Conservation (phyloP, 2,797 vertebrate species). For the Poecilia picta region DNA sequence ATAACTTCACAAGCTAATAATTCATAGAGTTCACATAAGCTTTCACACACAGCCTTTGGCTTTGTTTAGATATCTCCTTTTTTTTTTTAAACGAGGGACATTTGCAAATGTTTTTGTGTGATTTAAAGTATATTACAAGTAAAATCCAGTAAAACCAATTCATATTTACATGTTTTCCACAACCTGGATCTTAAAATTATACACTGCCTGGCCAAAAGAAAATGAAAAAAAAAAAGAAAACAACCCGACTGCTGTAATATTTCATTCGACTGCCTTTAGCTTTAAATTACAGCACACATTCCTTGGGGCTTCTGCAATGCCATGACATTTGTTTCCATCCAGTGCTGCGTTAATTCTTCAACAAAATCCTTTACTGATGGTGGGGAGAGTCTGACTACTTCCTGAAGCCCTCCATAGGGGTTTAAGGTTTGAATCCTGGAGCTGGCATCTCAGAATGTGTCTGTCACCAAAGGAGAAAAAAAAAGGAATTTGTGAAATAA, state of each 20-base stretch:
- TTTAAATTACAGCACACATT: neutral
- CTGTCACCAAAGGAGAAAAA: too few species aligned
- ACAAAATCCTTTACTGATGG: neutral
- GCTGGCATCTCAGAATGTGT: too few species aligned
- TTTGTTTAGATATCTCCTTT: neutral
- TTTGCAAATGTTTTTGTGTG: neutral
- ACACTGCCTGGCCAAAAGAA: neutral
- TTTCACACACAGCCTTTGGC: neutral
- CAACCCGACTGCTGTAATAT: neutral
- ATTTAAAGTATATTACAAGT: neutral
- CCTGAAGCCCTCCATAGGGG: too few species aligned
- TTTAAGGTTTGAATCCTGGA: too few species aligned
- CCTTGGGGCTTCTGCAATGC: neutral
- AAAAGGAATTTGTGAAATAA: neutral
- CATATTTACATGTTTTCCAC: neutral
- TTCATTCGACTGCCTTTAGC: neutral
- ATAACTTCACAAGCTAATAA: neutral
- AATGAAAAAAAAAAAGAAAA: neutral
- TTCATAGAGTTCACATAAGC: neutral
- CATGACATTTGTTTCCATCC: neutral
- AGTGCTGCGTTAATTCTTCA: neutral
- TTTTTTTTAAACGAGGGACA: neutral
- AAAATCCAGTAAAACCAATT: neutral
- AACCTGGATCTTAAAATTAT: neutral
- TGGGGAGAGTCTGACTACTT: neutral